Base-by-base conservation (phyloP, 2,113 vertebrate genomes). In the Anhinga rufa region DNA sequence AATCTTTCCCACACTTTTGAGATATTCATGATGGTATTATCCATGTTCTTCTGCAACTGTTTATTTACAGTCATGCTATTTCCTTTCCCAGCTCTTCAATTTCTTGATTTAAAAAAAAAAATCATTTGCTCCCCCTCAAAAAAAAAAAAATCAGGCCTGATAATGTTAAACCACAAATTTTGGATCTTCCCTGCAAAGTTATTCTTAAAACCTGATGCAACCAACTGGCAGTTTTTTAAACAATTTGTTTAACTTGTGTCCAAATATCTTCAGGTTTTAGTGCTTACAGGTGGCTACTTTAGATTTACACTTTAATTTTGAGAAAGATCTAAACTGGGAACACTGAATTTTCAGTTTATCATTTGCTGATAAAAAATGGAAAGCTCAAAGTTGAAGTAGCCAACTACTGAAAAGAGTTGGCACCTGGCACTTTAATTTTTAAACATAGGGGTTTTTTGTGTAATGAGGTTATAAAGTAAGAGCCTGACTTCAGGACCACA, bases 231-330 rank as follows among this genome's bases (percentile, higher is more conserved):
- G 66, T 34, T 87, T 79, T 93, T 96, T 66, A 64, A 95, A 77
- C 78, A 90, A 87, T 94, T 93, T 91, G 58, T 80, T 91, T 71
- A 83, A 88, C 93, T 94, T 81, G 51, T 94, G 91, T 96, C 93
- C 95, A 97, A 97, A 95, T 90, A 68, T 97, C 95, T 97, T 95
- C 96, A 97, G 96, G 96, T 96, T 97, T 96, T 95, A 97, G 97
- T 95, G 95, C 93, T 91, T 97, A 97, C 96, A 96, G 97, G 95
- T 97, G 96, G 93, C 91, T 69, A 91, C 71, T 94, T 93, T 42
- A 95, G 91, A 97, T 97, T 97, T 97, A 97, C 75, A 91, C 85
- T 95, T 97, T 92, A 96, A 96, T 97, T 97, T 95, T 81, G 89
- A 95, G 84, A 95, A 95, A 96, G 89, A 86, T 90, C 96, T 96